Evolutionary conservation across 2,888 invertebrate genomes (phyloP), one percentile per base, ranked within the genome.

Genomic region (Caenorhabditis sinica): DNA sequence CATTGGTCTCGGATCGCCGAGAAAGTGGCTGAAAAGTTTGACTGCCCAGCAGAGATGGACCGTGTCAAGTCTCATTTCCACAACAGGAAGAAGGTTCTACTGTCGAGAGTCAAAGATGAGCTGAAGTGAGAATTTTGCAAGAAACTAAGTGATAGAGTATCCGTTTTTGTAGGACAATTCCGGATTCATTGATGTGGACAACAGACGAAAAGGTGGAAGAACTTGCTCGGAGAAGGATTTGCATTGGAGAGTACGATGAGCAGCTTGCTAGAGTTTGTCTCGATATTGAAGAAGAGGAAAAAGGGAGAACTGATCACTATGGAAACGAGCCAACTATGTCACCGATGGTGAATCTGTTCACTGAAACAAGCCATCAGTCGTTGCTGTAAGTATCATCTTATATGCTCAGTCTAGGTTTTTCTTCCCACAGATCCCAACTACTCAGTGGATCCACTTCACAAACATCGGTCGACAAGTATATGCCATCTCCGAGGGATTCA

Each of bases 31-130:
- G 79, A 81, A 28, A 66, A 75, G 13, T 87, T 87, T 65, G 85
- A 85, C 25, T 33, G 66, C 4, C 81, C 81, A 17, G 75, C 77
- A 25, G 87, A 87, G 40, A 74, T 79, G 68, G 87, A 87, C 9
- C 53, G 83, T 43, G 81, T 87, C 20, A 83, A 83, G 58, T 81
- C 85, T 13, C 87, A 87, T 61, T 87, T 87, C 58, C 85, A 87
- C 30, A 87, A 87, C 33, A 81, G 87, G 17, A 82, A 83, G 13
- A 87, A 87, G 43, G 79, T 77, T 15, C 33, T 87, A 33, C 49
- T 85, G 23, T 72, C 81, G 2, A 68, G 85, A 98, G 81, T 85
- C 5, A 85, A 85, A 49, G 87, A 87, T 6, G 85, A 83, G 28
- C 23, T 85, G 33, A 79, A 73, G 87, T 85, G 63, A 69, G 61